Evolutionary conservation across 2,888 invertebrate species (phyloP).

Genomic region (Endomychus coccineus): DNA sequence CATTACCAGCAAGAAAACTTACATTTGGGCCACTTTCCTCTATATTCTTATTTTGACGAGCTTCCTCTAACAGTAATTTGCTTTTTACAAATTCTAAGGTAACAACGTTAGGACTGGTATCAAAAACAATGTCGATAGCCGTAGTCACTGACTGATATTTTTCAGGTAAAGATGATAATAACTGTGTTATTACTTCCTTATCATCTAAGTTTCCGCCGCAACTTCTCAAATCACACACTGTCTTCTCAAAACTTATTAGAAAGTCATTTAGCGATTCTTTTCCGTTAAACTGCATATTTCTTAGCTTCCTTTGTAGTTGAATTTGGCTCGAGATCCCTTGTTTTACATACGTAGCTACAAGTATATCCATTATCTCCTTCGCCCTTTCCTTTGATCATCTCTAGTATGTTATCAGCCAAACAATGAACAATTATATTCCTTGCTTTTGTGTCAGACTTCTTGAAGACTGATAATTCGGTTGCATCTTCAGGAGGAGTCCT

Average conservation of each 20-base stretch:
- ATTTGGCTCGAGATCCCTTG: conserved; percentile 14
- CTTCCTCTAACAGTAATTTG: conserved; percentile 10
- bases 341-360: conserved; percentile 9
- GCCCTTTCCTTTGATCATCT: conserved; percentile 14
- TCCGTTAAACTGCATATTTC: conserved; percentile 9
- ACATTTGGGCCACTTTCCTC: too few relatives aligned
- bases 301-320: conserved; percentile 10
- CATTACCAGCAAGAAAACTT: too few relatives aligned
- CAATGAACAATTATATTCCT: conserved; percentile 15
- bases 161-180: too few relatives aligned
- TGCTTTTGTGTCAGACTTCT: conserved; percentile 15
- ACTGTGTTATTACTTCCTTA: not conserved
- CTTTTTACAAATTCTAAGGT: conserved; percentile 13
- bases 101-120: conserved; percentile 3
- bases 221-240: conserved; percentile 13
- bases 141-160: conserved; percentile 13
- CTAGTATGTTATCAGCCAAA: conserved; percentile 16
- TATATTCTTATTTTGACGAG: conserved; percentile 5
- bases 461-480: conserved; percentile 6
- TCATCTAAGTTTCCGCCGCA: conserved; percentile 4
- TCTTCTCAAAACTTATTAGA: conserved; percentile 14
- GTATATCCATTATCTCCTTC: conserved; percentile 11
- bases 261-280: conserved; percentile 6
- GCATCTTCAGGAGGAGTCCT: conserved; percentile 1
- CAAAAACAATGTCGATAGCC: conserved; percentile 11